Evolutionary conservation across 2,888 invertebrate species (phyloP), one percentile per base, ranked within the genome.

Genomic region (Caenorhabditis becei): DNA sequence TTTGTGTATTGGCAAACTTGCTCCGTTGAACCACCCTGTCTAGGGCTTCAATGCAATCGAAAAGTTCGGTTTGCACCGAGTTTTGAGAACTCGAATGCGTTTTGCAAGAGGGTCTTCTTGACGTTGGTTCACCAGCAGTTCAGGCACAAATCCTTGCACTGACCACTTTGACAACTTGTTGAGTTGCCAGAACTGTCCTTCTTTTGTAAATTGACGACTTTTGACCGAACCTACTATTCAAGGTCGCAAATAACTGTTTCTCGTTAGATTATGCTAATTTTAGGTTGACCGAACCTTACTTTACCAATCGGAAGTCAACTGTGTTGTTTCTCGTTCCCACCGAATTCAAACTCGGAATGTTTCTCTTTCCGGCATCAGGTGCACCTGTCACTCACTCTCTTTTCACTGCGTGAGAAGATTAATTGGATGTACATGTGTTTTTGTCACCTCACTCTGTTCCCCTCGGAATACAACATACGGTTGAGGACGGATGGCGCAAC

Each of bases 371-470:
- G 14, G 16, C 16, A n/a, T 18, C 47, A 14, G 18, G 16, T 47
- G 16, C n/a, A n/a, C 4, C 47, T 53, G 53, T 53, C 54, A 32
- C 32, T 32, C 26, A 18, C 58, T 53, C 51, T 28, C 16, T 59
- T 14, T n/a, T 51, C 51, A 37, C 71, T 53, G 61, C 63, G 72
- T 53, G 56, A 72, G 51, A 74, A 74, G 74, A 74, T 74, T 74
- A 74, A 74, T 74, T 74, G 72, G 58, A 72, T 24, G 72, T 72
- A 74, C 74, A 74, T 74, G 59, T 74, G 74, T 74, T 74, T 74
- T 74, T 74, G 74, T 74, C 74, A 74, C 72, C 72, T 74, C 32
- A 53, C 61, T 41, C 41, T 47, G 20, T 37, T 51, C 61, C 24
- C 26, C 26, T 69, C 51, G 35, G 61, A 51, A 70, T 28, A 37